A percentile compares a stretch with the other conserved stretches of the same genome.
These are phyloP conservation scores for Corvus hawaiiensis DNA, from an alignment of 2,113 vertebrate species.

Conservation along the genomic window DNA sequence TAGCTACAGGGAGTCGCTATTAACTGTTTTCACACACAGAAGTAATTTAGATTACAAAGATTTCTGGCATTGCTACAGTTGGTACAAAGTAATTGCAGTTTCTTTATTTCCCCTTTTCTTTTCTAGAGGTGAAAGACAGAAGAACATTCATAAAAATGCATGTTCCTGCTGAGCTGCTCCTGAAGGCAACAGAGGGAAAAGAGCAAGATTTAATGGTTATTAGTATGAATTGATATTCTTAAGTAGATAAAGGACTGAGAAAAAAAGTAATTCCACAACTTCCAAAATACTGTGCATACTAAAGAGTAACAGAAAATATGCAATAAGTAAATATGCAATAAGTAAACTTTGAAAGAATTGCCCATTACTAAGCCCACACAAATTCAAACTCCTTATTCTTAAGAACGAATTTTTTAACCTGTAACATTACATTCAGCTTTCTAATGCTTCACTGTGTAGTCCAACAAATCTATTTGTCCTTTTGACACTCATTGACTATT, in stretches of 20 bases:
- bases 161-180: neutral
- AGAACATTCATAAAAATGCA: neutral
- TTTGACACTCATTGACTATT: neutral
- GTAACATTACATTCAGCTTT: neutral
- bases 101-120: neutral
- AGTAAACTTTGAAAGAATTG: neutral
- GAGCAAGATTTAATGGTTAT: neutral
- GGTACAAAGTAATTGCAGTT: constrained; percentile 27
- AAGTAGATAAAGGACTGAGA: neutral
- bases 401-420: neutral
- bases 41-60: constrained; percentile 18
- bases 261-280: neutral
- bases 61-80: neutral
- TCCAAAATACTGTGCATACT: neutral
- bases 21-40: neutral
- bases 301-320: neutral
- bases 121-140: neutral
- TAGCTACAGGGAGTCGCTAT: neutral
- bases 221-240: neutral
- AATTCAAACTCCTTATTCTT: neutral
- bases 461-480: neutral
- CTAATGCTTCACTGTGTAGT: neutral
- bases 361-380: neutral
- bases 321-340: neutral
- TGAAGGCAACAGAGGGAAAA: neutral